Percentiles rank a stretch among this genome's conserved stretches.
Conservation (phyloP, 2,888 invertebrate species). For the Aromia moschata region DNA sequence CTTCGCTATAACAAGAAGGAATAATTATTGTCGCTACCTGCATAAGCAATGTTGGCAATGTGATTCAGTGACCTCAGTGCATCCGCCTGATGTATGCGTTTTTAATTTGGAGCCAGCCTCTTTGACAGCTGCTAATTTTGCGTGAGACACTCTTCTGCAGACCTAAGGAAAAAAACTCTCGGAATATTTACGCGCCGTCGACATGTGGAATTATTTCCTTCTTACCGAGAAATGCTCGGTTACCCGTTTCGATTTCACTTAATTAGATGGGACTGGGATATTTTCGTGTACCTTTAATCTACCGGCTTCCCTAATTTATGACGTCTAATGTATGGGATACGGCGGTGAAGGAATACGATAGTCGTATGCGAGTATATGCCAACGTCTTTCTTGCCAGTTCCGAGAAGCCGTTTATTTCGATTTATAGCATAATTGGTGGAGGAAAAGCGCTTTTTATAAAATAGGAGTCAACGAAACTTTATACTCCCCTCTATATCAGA, state of each 20-base stretch:
- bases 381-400: too few relatives aligned
- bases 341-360: background rate
- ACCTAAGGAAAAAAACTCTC: constrained; percentile 41
- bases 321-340: background rate
- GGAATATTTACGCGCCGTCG: constrained; percentile 53
- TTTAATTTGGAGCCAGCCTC: constrained; percentile 53
- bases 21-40: too few relatives aligned
- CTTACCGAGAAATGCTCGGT: constrained; percentile 51
- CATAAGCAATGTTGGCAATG: too few relatives aligned
- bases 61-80: constrained; percentile 6
- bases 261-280: constrained; percentile 52
- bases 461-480: too few relatives aligned
- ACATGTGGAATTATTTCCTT: constrained; percentile 56
- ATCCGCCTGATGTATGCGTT: constrained; percentile 51
- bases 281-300: constrained; percentile 44
- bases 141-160: constrained; percentile 49
- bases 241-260: constrained; percentile 44
- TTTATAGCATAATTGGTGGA: too few relatives aligned
- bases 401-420: too few relatives aligned
- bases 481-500: too few relatives aligned
- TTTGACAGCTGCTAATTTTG: constrained; percentile 61
- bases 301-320: constrained; percentile 30
- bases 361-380: too few relatives aligned
- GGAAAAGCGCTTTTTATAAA: too few relatives aligned
- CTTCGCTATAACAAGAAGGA: too few relatives aligned